Evolutionary conservation across 30 jellyfish, hydroid and myxozoan species (phyloP), one percentile per base, ranked within the genome.

Genomic region (Mastigias papua): DNA sequence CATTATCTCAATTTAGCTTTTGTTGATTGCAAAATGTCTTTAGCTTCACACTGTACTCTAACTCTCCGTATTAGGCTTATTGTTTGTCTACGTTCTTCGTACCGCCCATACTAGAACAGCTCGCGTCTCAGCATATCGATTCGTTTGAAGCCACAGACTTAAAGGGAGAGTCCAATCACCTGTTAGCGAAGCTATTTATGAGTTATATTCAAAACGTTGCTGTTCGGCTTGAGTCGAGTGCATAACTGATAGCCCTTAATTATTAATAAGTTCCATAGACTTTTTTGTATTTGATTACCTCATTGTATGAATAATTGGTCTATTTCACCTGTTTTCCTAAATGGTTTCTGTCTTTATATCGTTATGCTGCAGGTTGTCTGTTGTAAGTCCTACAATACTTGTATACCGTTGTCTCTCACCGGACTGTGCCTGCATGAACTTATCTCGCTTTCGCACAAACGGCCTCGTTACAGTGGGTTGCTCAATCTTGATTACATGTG

Each of bases 111-210:
- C 16, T 46, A 46, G 16, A 46, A 46, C 8, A 46, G 60, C 16
- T 46, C 60, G 16, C 60, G 60, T 6, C 60, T 46, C 16, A 16
- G 60, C 60, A 8, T n/a, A n/a, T 76, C 73, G 28, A 76, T 48
- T 58, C 67, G 37, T 77, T 60, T 27, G 61, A 77, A 32, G 23
- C 76, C 31, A 57, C 28, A 51, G 54, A 42, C 7, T 42, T 29
- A 77, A 30, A 30, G 58, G 54, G 19, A 77, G 31, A 29, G 22
- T 46, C 63, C 83, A 34, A 26, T 4, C 88, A 77, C 88, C 88
- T 77, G 88, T 63, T 63, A 33, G 64, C 34, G 88, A 77, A 28
- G 16, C 54, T 58, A 63, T 77, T 61, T 77, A 32, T 77, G 17
- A n/a, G 57, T 50, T 77, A 32, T 77, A 77, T 77, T 77, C 88